Base-by-base conservation (phyloP, 2,113 vertebrate species). In the Panurus biarmicus region DNA sequence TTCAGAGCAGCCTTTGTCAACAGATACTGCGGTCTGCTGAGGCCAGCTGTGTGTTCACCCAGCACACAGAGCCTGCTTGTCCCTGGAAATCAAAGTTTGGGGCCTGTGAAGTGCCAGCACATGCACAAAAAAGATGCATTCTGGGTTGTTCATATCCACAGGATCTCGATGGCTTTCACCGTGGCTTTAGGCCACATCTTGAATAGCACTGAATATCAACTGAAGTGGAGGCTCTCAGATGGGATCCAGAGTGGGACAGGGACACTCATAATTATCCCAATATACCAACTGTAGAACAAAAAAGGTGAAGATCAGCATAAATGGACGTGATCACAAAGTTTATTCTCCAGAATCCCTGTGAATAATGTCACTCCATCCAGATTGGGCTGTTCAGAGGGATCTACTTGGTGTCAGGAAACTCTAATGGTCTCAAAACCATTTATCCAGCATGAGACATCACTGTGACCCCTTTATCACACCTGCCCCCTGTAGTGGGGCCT, bases 401-500 rank as follows among this genome's bases (percentile, higher is more conserved):
- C 38, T 35, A 12, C 6, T 31, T 40, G 19, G 42, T 69, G 47
- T 58, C 56, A 86, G 54, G 42, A 90, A 86, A 45, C 4, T 17
- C 15, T 62, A 10, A 47, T 17, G 3, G 28, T 62, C 50, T 83
- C 17, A 36, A 25, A 73, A 40, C 8, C 40, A 60, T 10, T 36
- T 65, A 16, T 28, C 17, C 33, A 57, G 5, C 21, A 65, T 45
- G 12, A 94, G 36, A 22, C 13, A 57, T 10, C 33, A 33, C 35
- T 51, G 31, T 3, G 1, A 77, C 44, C 17, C 28, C 13, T 56
- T 73, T 48, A 14, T 28, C 54, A 79, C 26, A 23, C 16, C 38
- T 79, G 9, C 1, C 8, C 7, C 21, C 51, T 56, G 8, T 26
- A 58, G 22, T 1, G 0, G 11, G 14, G 5, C 4, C 28, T 74